These are phyloP conservation scores for Gorsachius magnificus DNA, from an alignment of 2,797 vertebrate genomes.

Conservation along the genomic window DNA sequence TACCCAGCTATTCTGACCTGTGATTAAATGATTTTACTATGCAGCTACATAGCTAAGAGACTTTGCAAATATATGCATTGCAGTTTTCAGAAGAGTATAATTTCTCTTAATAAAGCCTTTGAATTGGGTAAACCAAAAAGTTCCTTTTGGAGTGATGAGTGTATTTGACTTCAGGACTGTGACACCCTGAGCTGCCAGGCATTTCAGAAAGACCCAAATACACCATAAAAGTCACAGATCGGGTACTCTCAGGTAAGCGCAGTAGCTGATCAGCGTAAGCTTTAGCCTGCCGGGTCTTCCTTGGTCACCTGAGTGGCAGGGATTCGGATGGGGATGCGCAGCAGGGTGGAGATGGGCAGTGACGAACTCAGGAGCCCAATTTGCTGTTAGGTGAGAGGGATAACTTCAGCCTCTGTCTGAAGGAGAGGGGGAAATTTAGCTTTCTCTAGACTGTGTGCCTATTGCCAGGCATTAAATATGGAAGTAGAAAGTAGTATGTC, in stretches of 20 bases:
- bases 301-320: not conserved
- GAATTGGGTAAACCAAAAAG: not conserved
- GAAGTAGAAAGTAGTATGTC: not conserved
- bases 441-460: not conserved
- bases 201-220: not conserved
- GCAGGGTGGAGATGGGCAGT: not conserved
- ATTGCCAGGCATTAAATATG: not conserved
- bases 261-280: not conserved
- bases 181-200: not conserved
- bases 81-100: not conserved
- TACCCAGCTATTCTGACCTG: not conserved
- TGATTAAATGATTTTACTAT: not conserved
- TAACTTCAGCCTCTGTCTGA: not conserved
- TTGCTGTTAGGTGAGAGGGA: not conserved
- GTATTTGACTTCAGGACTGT: not conserved
- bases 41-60: not conserved
- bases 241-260: not conserved
- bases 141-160: not conserved
- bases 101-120: not conserved
- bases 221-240: not conserved
- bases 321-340: not conserved
- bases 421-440: not conserved
- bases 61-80: not conserved
- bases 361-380: accelerated
- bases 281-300: not conserved